Conservation (phyloP, 2,113 vertebrate species). For the Carassius auratus region DNA sequence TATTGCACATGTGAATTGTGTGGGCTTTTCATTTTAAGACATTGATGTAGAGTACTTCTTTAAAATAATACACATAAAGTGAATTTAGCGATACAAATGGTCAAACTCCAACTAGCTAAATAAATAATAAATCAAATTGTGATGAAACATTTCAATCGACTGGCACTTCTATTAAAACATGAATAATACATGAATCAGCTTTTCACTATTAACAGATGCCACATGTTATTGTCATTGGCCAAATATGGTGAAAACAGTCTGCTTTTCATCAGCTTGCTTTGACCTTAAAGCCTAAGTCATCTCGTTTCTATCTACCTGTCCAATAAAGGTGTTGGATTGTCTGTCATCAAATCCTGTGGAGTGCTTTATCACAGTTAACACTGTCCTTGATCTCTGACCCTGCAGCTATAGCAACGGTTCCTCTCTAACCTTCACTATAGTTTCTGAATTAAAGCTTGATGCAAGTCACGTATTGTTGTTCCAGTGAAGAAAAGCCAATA, state of each 20-base stretch:
- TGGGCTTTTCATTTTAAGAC: too few relatives aligned
- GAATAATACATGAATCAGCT: neutral
- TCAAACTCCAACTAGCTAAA: neutral
- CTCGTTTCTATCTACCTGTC: slow-evolving; percentile 63
- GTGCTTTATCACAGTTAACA: slow-evolving; percentile 47
- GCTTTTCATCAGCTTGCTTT: neutral
- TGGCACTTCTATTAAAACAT: neutral
- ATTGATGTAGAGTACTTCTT: neutral
- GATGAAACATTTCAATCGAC: neutral
- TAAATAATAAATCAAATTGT: neutral
- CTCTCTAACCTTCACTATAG: slow-evolving; percentile 47
- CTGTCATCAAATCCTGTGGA: slow-evolving; percentile 45
- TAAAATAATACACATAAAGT: neutral
- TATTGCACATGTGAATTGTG: neutral
- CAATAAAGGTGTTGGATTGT: slow-evolving; percentile 66
- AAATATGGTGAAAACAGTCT: neutral
- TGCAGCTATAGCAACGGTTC: slow-evolving; percentile 44
- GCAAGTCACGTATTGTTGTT: neutral
- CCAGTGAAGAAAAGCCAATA: neutral
- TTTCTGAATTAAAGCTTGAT: neutral
- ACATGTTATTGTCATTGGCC: neutral
- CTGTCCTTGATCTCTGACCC: slow-evolving; percentile 58
- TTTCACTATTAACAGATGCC: neutral
- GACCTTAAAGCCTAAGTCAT: slow-evolving; percentile 57
- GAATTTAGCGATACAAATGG: neutral